Evolutionary conservation across 2,888 invertebrate genomes (phyloP), one percentile per base, ranked within the genome.

Genomic region (Thalpophila matura): DNA sequence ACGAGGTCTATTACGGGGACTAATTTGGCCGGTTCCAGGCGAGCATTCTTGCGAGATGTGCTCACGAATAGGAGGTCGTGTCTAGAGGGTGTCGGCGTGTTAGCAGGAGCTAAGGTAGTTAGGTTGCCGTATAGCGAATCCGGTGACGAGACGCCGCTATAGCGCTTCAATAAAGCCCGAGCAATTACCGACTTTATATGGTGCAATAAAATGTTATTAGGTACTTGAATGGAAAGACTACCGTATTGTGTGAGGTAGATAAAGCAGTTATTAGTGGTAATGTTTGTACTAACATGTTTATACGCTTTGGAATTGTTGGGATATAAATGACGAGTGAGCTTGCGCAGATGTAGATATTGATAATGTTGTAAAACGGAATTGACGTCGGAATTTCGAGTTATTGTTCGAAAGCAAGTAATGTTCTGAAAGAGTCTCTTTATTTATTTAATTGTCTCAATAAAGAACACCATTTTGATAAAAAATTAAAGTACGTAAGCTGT

Each of bases 1-100:
- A 95, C 96, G 4, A 91, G 96, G 70, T 96, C 96, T 2, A 94
- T 96, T 49, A 96, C 96, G 0, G 96, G 96, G 24, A 95, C 95
- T 38, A 95, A 95, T 72, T 84, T 95, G 57, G 93, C 91, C n/a
- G 94, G 94, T 29, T 87, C 94, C n/a, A 90, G 95, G 54, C 86
- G 94, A 75, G 95, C 94, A 10, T 95, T 95, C 71, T 80, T 95
- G n/a, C 90, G 91, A 69, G 95, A 95, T 72, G 92, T 95, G 1
- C 81, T 95, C 33, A 85, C 95, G 3, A 95, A 95, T 75, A 91
- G 95, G 81, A 88, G 95, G 80, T 93, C 95, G 24, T 93, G 93
- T 81, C 81, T 94, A 70, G 91, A 94, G 76, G 95, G 95, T 3
- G 94, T 95, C 1, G 95, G 94, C 12, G 94, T 95, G 27, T 80